These are phyloP conservation scores for Scrobipalpa costella DNA, from an alignment of 2,888 invertebrate species.

Conservation along the genomic window DNA sequence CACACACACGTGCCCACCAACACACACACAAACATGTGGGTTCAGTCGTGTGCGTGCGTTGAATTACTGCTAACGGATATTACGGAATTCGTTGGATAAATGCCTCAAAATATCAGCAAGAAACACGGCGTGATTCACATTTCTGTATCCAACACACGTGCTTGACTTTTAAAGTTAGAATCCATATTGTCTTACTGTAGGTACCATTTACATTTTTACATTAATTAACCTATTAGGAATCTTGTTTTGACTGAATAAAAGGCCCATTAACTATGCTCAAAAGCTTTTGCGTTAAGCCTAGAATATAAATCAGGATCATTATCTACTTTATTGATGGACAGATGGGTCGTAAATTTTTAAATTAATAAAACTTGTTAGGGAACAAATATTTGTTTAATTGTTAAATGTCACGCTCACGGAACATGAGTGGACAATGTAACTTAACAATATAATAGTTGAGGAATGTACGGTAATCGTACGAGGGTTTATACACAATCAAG, in stretches of 20 bases:
- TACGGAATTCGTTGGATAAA: constrained; percentile 74
- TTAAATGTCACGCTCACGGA: too few relatives aligned
- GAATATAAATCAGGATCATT: background rate
- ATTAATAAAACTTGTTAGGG: background rate
- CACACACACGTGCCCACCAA: constrained; percentile 60
- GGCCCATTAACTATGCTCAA: background rate
- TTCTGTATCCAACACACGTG: constrained; percentile 11
- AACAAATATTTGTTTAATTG: background rate
- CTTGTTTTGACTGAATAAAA: background rate
- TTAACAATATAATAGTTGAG: background rate
- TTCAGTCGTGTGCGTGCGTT: constrained; percentile 50
- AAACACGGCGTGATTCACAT: constrained; percentile 31
- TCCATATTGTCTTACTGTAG: background rate
- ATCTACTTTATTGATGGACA: background rate
- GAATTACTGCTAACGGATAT: constrained; percentile 78
- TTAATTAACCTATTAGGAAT: constrained; percentile 8
- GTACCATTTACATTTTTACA: background rate
- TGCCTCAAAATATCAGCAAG: constrained; percentile 55
- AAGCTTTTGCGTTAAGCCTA: background rate
- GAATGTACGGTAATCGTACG: background rate
- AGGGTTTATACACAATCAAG: constrained; percentile 25
- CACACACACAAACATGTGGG: background rate
- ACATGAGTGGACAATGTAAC: background rate
- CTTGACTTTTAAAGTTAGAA: constrained; percentile 18
- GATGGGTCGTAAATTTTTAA: background rate